These are phyloP conservation scores for Australoheros scitulus DNA, from an alignment of 2,113 vertebrate genomes.

Conservation along the genomic window DNA sequence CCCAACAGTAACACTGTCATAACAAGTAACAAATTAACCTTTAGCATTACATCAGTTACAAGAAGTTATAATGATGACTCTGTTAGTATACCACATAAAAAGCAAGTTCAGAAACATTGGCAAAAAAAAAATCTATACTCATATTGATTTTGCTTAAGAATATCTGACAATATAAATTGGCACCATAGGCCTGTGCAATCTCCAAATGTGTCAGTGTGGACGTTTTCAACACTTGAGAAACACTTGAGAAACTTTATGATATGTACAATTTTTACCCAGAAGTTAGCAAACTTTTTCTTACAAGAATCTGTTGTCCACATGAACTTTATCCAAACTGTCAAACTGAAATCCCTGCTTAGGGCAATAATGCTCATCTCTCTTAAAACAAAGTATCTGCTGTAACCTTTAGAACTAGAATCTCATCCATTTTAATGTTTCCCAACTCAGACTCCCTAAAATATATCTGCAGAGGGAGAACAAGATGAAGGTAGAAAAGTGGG, in stretches of 20 bases:
- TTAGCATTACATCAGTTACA: too few relatives aligned
- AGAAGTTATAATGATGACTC: neutral
- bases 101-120: neutral
- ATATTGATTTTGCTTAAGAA: neutral
- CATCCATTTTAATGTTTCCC: slow-evolving; percentile 69
- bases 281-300: neutral
- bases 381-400: slow-evolving; percentile 51
- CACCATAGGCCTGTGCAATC: neutral
- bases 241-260: neutral
- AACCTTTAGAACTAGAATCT: slow-evolving; percentile 59
- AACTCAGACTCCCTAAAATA: slow-evolving; percentile 61
- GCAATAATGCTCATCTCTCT: slow-evolving; percentile 43
- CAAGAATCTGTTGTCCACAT: slow-evolving; percentile 20
- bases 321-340: slow-evolving; percentile 26
- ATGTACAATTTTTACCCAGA: neutral
- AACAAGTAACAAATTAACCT: too few relatives aligned
- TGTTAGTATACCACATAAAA: neutral
- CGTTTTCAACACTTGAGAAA: neutral
- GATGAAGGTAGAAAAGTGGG: slow-evolving; percentile 38
- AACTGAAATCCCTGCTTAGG: slow-evolving; percentile 37
- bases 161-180: neutral
- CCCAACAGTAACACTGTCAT: neutral
- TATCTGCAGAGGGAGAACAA: slow-evolving; percentile 49
- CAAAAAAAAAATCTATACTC: neutral
- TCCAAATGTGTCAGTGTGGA: neutral